Evolutionary conservation across 2,113 vertebrate genomes (phyloP), one percentile per base, ranked within the genome.

Genomic region (Oreochromis niloticus): DNA sequence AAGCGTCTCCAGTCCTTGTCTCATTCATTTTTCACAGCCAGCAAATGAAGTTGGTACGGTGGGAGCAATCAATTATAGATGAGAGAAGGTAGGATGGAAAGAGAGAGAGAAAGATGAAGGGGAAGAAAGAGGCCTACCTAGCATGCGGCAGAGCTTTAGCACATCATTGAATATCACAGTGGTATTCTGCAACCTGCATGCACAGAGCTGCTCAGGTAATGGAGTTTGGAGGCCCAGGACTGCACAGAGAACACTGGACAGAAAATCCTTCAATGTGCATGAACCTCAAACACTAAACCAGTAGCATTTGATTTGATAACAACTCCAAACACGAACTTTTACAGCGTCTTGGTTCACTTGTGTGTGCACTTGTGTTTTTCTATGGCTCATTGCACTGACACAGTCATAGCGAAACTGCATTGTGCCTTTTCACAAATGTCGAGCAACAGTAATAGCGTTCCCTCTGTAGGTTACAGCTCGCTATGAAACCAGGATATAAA

Each of bases 31-130:
- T 96, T 97, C 93, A 96, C 93, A 85, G 86, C 79, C 89, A 92
- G 94, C 95, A 96, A 96, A 96, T 96, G 93, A 96, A 96, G 94
- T 96, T 94, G 93, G 92, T 95, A 95, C 91, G 94, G 95, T 95
- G 94, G 95, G 94, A 96, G 93, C 91, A 86, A 94, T 97, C 95
- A 96, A 96, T 96, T 96, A 97, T 97, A 94, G 78, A 96, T 96
- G 95, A 95, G 95, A 87, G 91, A 91, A 92, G 94, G 92, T 91
- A 91, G 89, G 91, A 94, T 91, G 83, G 83, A 85, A 61, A 52
- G 50, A 79, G 84, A 75, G 14, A 82, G 87, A 88, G 91, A 71
- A 91, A 88, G 87, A 88, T 87, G 89, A 87, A 87, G 87, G 83
- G 92, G 85, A 75, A 85, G 87, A 90, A 82, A 30, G 87, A 89